Conservation (phyloP, 64 coral and sea anemone species). For the Dendronephthya gigantea region DNA sequence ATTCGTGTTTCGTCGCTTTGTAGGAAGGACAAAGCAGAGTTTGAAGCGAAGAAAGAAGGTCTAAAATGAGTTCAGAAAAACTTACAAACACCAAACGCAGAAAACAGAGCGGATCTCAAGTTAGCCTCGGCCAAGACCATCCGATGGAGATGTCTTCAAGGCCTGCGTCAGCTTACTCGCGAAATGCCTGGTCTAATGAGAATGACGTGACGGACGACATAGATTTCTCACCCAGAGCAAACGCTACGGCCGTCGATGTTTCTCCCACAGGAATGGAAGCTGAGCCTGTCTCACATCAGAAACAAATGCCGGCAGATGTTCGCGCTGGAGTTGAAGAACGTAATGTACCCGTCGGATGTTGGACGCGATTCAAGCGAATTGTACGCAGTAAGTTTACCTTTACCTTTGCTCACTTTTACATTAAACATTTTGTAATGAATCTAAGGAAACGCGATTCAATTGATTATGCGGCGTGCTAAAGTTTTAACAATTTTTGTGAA, state of each 20-base stretch:
- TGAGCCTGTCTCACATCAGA: slow-evolving; percentile 65
- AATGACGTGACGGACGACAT: slow-evolving; percentile 71
- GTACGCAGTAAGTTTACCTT: slow-evolving; percentile 67
- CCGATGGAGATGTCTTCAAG: slow-evolving; percentile 63
- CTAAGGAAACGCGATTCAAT: not conserved
- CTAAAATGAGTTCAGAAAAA: not conserved
- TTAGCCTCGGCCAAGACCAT: slow-evolving; percentile 80
- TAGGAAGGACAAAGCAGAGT: not conserved
- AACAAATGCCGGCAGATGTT: slow-evolving; percentile 62
- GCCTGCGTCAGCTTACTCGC: slow-evolving; percentile 70
- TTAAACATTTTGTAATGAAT: not conserved
- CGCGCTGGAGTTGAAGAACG: slow-evolving; percentile 66
- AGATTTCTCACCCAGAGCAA: slow-evolving; percentile 64
- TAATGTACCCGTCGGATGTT: slow-evolving; percentile 88
- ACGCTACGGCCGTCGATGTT: slow-evolving; percentile 82
- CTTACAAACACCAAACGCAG: slow-evolving; percentile 13
- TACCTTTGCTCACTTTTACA: not conserved
- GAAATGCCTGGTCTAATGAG: slow-evolving; percentile 86
- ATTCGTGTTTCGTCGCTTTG: not conserved
- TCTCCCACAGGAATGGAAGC: slow-evolving; percentile 82
- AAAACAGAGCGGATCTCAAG: slow-evolving; percentile 60
- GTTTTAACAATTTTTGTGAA: not conserved
- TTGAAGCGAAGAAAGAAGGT: not conserved
- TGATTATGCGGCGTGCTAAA: not conserved
- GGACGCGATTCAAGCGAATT: slow-evolving; percentile 89